phyloP scores from a whole-genome alignment of 1,140 invertebrate genomes.

The Andrena cerasifolii region DNA sequence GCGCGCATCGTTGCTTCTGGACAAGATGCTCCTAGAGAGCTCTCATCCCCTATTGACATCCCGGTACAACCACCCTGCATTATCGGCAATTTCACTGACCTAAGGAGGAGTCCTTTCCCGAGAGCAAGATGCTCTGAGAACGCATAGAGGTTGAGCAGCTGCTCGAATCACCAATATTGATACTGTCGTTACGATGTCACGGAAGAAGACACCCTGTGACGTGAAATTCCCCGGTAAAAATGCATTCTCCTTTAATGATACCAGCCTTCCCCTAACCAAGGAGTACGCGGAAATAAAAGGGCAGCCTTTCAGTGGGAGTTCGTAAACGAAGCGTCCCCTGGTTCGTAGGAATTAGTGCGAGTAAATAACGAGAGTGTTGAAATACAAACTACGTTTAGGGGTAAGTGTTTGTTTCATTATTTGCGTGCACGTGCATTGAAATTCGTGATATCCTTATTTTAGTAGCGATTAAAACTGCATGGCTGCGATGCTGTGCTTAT shows the following conservation, averaged over 20 bases:
- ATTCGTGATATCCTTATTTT: too few relatives aligned
- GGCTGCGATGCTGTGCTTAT: too few relatives aligned
- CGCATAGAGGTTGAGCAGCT: conserved; percentile 75
- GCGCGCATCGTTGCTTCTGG: conserved; percentile 38
- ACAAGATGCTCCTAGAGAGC: conserved; percentile 41
- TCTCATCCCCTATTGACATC: conserved; percentile 45
- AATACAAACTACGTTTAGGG: background rate
- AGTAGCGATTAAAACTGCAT: too few relatives aligned
- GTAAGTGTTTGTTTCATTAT: too few relatives aligned
- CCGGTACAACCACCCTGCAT: conserved; percentile 44
- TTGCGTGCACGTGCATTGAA: too few relatives aligned
- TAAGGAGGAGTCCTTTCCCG: conserved; percentile 38
- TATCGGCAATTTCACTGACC: conserved; percentile 52
- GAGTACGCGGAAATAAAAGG: background rate
- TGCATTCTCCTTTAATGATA: conserved; percentile 5
- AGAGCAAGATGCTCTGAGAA: conserved; percentile 65
- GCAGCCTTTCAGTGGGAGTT: background rate
- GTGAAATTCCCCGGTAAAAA: conserved; percentile 25
- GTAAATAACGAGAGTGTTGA: background rate
- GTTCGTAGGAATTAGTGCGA: background rate
- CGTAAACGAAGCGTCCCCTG: background rate
- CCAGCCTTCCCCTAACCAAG: too few relatives aligned
- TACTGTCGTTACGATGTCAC: conserved; percentile 23
- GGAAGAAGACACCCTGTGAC: background rate
- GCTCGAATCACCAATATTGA: conserved; percentile 64